Evolutionary conservation across 2,888 invertebrate genomes (phyloP).

Genomic region (Nycteola revayana): DNA sequence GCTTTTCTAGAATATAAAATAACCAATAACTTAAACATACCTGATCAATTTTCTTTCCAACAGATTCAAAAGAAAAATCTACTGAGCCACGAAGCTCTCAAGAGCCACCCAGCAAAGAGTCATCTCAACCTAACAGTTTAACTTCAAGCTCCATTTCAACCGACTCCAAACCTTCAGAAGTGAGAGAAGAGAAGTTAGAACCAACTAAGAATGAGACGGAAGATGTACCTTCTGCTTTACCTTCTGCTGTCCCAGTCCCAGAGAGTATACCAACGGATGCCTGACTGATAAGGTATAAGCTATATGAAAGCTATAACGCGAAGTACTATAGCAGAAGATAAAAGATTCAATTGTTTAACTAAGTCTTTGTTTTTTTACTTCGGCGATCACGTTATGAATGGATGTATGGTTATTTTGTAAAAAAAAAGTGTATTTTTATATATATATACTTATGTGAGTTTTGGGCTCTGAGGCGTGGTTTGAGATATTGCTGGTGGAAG

Average conservation of each 20-base stretch:
- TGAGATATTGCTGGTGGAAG: no score
- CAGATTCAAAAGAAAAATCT: conserved; percentile 66
- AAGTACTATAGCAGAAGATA: conserved; percentile 52
- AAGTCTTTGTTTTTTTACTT: conserved; percentile 14
- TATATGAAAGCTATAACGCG: conserved; percentile 48
- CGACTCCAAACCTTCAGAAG: conserved; percentile 66
- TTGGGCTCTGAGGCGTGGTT: no score
- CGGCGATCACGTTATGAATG: conserved; percentile 26
- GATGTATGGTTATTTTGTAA: no score
- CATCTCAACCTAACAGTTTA: conserved; percentile 68
- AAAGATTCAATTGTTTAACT: conserved; percentile 12
- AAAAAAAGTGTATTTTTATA: no score
- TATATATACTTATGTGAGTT: no score
- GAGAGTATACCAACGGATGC: conserved; percentile 58
- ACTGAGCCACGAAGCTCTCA: conserved; percentile 58
- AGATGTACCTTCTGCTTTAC: no score
- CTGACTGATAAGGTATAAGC: conserved; percentile 60
- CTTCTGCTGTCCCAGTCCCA: conserved; percentile 16
- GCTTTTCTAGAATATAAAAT: no score
- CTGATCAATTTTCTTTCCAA: no score
- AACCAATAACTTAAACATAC: no score
- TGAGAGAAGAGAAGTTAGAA: conserved; percentile 43
- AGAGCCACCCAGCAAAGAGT: conserved; percentile 66
- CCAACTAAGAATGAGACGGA: conserved; percentile 36
- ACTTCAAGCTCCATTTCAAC: conserved; percentile 71